phyloP scores from a whole-genome alignment of 2,113 vertebrate species.

The Caracal caracal region DNA sequence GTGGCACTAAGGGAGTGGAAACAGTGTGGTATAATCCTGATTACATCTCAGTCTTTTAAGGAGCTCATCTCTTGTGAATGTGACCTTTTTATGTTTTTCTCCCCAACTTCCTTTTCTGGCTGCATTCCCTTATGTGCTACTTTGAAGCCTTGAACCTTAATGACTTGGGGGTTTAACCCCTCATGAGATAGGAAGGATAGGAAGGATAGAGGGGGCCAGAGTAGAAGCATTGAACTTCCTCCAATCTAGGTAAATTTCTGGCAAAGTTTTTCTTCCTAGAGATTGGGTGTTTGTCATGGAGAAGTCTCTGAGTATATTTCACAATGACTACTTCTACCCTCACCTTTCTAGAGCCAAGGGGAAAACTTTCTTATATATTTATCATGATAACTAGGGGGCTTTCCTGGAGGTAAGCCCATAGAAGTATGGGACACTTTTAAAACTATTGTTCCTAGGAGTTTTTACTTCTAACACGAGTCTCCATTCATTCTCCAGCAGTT shows the following conservation, averaged over 20 bases:
- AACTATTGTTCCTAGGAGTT: background rate
- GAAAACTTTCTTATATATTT: background rate
- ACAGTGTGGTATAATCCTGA: no score
- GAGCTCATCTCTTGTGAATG: background rate
- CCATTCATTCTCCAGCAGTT: background rate
- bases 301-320: background rate
- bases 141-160: background rate
- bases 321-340: background rate
- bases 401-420: background rate
- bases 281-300: background rate
- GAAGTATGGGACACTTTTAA: background rate
- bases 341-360: background rate
- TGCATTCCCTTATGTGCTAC: no score
- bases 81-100: background rate
- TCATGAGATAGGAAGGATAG: background rate
- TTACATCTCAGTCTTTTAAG: background rate
- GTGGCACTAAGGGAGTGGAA: background rate
- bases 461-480: background rate
- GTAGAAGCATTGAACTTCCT: accelerated
- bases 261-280: background rate
- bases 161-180: background rate
- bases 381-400: background rate
- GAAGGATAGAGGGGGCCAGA: background rate
- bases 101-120: background rate
- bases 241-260: background rate